Conservation (phyloP, 2,888 invertebrate genomes). For the Drosophila merina region DNA sequence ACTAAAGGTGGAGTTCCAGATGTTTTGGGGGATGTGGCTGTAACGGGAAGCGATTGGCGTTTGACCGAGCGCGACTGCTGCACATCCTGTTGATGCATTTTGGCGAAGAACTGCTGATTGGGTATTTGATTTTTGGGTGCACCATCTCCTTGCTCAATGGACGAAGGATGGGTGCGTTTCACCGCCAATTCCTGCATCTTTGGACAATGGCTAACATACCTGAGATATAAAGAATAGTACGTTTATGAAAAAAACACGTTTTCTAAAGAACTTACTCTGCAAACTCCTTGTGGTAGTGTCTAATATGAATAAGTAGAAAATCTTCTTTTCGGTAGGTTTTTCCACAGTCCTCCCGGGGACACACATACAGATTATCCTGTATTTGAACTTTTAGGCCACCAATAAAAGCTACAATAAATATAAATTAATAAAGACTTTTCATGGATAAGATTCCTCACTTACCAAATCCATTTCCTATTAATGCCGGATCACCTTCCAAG, state of each 20-base stretch:
- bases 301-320: slow-evolving; percentile 95
- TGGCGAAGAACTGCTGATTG: slow-evolving; percentile 83
- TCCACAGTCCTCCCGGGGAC: slow-evolving; percentile 92
- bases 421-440: no score
- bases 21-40: slow-evolving; percentile 36
- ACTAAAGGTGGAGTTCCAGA: slow-evolving; percentile 1
- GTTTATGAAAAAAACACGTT: no score
- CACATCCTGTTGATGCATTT: slow-evolving; percentile 83
- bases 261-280: slow-evolving; percentile 84
- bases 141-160: slow-evolving; percentile 86
- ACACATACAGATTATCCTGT: slow-evolving; percentile 88
- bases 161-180: slow-evolving; percentile 86
- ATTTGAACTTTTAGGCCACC: slow-evolving; percentile 88
- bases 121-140: slow-evolving; percentile 83
- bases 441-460: background rate
- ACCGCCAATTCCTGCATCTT: slow-evolving; percentile 94
- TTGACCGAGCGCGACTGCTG: slow-evolving; percentile 75
- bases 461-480: slow-evolving; percentile 81
- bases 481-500: slow-evolving; percentile 31
- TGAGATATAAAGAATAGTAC: background rate
- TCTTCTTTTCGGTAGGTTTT: slow-evolving; percentile 96
- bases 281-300: slow-evolving; percentile 95
- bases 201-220: slow-evolving; percentile 89
- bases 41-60: slow-evolving; percentile 44
- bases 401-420: slow-evolving; percentile 84